A percentile compares a stretch with the other conserved stretches of the same genome.
phyloP scores from a whole-genome alignment of 92 coral and sea anemone genomes.

The Montipora capitata region DNA sequence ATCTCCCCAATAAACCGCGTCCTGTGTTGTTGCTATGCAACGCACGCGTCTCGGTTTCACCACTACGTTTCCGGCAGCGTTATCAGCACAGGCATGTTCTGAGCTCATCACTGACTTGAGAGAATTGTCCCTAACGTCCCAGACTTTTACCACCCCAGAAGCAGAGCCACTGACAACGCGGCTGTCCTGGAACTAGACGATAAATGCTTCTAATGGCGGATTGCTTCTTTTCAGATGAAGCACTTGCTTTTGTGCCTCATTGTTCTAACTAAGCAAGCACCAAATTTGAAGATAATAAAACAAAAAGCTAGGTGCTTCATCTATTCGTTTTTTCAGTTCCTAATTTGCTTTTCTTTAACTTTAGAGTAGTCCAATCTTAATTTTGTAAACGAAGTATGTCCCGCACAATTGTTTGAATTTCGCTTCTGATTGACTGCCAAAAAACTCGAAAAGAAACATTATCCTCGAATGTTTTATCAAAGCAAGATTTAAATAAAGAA shows the following conservation, averaged over 20 bases:
- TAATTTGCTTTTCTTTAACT: no score
- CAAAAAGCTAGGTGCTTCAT: no score
- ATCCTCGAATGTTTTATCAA: no score
- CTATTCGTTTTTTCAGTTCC: no score
- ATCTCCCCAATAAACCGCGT: constrained; percentile 97
- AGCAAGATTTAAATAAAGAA: no score
- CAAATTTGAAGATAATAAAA: no score
- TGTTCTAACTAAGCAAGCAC: no score
- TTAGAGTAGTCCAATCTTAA: no score
- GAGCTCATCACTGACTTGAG: constrained; percentile 83
- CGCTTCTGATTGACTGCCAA: neutral
- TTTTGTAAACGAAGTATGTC: no score
- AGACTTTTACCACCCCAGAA: constrained; percentile 93
- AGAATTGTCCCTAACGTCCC: constrained; percentile 97
- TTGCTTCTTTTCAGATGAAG: neutral
- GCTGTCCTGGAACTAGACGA: constrained; percentile 69
- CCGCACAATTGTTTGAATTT: no score
- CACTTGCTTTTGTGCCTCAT: no score
- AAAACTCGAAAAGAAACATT: no score
- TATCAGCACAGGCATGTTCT: constrained; percentile 53
- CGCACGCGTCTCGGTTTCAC: constrained; percentile 85
- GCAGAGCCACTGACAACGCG: constrained; percentile 92
- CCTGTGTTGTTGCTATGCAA: constrained; percentile 92
- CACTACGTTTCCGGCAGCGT: constrained; percentile 43
- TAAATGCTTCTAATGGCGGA: neutral